phyloP scores from a whole-genome alignment of 2,888 invertebrate species.

The Tipula helvola region DNA sequence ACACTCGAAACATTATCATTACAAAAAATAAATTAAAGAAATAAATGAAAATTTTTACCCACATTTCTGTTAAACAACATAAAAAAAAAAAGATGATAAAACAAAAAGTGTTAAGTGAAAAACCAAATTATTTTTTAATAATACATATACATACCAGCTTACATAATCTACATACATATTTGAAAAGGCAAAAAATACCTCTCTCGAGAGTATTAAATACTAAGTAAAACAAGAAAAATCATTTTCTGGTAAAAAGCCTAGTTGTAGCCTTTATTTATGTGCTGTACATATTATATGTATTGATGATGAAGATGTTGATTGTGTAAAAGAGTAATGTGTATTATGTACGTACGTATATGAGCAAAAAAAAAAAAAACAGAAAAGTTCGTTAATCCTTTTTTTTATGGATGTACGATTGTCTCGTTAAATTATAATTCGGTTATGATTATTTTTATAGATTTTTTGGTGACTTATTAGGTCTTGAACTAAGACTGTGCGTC shows the following conservation, averaged over 20 bases:
- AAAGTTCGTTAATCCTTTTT: not conserved
- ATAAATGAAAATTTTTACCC: not conserved
- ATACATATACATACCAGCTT: not conserved
- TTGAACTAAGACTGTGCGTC: not conserved
- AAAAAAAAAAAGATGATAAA: not conserved
- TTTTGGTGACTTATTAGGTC: not conserved
- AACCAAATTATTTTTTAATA: slow-evolving; percentile 1
- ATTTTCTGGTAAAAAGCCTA: slow-evolving; percentile 4
- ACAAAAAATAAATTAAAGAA: not conserved
- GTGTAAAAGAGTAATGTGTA: not conserved
- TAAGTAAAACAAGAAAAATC: slow-evolving; percentile 4
- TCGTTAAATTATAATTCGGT: not conserved
- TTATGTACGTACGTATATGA: not conserved
- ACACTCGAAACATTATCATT: not conserved
- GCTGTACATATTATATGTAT: not conserved
- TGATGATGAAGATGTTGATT: not conserved
- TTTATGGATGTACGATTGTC: not conserved
- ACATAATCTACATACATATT: not conserved
- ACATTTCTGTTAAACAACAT: not conserved
- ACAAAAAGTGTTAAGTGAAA: not conserved
- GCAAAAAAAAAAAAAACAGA: not conserved
- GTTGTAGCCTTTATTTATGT: not conserved
- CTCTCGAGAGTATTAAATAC: not conserved
- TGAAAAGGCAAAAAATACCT: not conserved
- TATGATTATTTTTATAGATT: not conserved